phyloP scores from a whole-genome alignment of 2,113 vertebrate genomes.

The Lasiurus borealis region DNA sequence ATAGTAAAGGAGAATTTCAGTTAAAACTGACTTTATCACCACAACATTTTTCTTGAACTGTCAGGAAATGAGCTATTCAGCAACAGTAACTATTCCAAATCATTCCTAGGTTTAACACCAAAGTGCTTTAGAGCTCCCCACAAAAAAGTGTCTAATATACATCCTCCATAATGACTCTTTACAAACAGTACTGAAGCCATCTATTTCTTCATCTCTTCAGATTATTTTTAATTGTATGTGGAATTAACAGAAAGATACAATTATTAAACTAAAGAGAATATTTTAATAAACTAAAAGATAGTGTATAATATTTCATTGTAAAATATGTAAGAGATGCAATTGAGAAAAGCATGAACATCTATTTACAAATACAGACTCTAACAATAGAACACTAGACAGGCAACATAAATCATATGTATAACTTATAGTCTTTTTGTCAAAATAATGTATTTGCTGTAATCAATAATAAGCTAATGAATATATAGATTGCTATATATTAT shows the following conservation, averaged over 20 bases:
- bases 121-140: background rate
- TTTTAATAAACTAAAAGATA: background rate
- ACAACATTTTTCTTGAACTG: background rate
- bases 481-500: conserved; percentile 56
- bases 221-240: background rate
- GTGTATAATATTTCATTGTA: background rate
- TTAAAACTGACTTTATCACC: background rate
- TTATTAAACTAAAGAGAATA: conserved; percentile 19
- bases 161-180: background rate
- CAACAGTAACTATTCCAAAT: background rate
- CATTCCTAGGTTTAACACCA: background rate
- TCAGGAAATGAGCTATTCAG: background rate
- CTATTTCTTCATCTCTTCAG: background rate
- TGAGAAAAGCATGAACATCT: conserved; percentile 38
- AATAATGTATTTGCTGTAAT: conserved; percentile 57
- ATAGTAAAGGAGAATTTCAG: background rate
- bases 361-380: conserved; percentile 29
- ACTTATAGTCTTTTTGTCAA: conserved; percentile 54
- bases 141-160: background rate
- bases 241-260: conserved; percentile 38
- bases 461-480: conserved; percentile 71
- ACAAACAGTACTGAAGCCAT: background rate
- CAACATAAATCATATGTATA: background rate
- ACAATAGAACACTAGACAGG: background rate
- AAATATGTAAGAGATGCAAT: conserved; percentile 8